phyloP scores from a whole-genome alignment of 2,113 vertebrate species.

The Salvelinus alpinus region DNA sequence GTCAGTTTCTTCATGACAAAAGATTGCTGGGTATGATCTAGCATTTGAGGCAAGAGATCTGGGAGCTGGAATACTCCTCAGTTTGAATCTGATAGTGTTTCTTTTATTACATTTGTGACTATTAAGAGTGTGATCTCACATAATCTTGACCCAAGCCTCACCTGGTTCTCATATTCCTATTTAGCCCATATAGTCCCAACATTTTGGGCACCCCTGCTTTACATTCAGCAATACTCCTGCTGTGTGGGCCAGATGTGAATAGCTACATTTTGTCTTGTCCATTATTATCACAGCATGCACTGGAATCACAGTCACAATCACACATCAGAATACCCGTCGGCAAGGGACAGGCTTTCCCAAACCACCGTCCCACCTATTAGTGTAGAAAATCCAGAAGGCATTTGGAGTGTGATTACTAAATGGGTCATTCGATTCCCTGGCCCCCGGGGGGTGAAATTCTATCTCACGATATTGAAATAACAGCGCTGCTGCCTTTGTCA shows the following conservation, averaged over 20 bases:
- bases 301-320: slow-evolving; percentile 1
- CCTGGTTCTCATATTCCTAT: too few species aligned
- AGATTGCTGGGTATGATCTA: slow-evolving; percentile 4
- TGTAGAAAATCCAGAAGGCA: slow-evolving; percentile 6
- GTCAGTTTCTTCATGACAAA: not conserved
- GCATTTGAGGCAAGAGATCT: not conserved
- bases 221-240: slow-evolving; percentile 27
- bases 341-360: slow-evolving; percentile 22
- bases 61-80: not conserved
- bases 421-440: slow-evolving; percentile 24
- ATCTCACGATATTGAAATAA: slow-evolving; percentile 53
- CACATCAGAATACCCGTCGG: not conserved
- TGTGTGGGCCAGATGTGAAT: slow-evolving; percentile 17
- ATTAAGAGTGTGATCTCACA: not conserved
- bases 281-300: slow-evolving; percentile 22
- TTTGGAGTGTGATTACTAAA: slow-evolving; percentile 31
- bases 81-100: slow-evolving; percentile 2
- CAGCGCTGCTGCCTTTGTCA: slow-evolving; percentile 44
- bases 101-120: not conserved
- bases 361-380: slow-evolving; percentile 18
- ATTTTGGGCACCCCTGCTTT: not conserved
- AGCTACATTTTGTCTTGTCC: slow-evolving; percentile 19
- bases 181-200: not conserved
- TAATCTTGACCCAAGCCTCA: too few species aligned
- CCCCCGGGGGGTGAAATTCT: slow-evolving; percentile 39